Conservation (phyloP, 2,113 vertebrate species). For the Cryptotis parvus region DNA sequence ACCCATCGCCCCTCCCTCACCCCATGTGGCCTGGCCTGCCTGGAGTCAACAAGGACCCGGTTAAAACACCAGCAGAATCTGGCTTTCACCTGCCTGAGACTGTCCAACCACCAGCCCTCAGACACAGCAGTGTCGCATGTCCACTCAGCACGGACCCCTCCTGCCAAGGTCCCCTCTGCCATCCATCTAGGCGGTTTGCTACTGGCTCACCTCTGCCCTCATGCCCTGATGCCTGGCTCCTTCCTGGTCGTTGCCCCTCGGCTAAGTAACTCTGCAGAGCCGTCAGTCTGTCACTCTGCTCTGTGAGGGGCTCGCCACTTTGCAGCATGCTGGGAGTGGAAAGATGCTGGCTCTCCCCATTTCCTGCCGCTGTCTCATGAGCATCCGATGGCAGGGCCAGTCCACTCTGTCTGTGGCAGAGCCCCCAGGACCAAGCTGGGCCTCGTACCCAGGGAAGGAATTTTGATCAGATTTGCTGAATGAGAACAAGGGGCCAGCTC, state of each 20-base stretch:
- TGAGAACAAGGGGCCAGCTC: not conserved
- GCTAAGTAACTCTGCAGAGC: not conserved
- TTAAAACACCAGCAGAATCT: not conserved
- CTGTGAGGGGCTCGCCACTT: not conserved
- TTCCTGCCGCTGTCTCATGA: accelerated
- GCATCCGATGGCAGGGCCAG: not conserved
- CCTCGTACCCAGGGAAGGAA: not conserved
- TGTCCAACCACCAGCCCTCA: not conserved
- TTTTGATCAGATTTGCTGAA: not conserved
- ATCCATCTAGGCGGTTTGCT: not conserved
- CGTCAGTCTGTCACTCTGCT: not conserved
- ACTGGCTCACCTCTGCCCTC: too few relatives aligned
- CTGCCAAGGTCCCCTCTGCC: not conserved
- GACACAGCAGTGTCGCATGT: not conserved
- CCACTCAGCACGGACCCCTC: not conserved
- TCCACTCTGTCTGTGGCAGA: accelerated
- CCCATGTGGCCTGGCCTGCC: accelerated
- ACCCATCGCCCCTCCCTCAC: not conserved
- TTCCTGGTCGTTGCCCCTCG: not conserved
- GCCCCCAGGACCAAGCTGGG: not conserved
- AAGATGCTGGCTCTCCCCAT: accelerated
- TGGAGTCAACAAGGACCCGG: not conserved
- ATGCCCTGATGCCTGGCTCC: not conserved
- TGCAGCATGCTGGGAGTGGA: not conserved
- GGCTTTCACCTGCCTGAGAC: not conserved